Base-by-base conservation (phyloP, 2,888 invertebrate species). In the Ochropleura plecta region DNA sequence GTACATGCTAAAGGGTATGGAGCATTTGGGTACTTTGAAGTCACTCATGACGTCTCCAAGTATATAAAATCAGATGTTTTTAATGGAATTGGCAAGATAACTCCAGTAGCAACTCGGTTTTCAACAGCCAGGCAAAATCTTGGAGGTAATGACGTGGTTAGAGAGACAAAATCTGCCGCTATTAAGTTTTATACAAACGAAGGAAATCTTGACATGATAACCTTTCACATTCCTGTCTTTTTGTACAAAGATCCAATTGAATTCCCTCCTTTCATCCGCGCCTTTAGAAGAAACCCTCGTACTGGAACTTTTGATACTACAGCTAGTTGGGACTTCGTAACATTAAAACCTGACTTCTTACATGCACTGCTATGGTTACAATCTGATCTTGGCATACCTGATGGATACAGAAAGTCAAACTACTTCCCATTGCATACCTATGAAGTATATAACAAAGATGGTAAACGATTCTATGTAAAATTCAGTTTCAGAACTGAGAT, bases 1-100 rank as follows among this genome's bases (percentile, higher is more conserved):
- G 99, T 98, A 0, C 99, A 99, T 92, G 99, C 99, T 1, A 99
- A 99, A 94, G 99, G 99, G 81, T 98, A 98, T 60, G 98, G 98
- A 46, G 98, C 98, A 3, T 98, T 98, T 90, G 98, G 98, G 6
- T 98, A 98, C 89, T 98, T 98, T 87, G 97, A 98, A 93, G 98
- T 98, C 0, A 98, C 98, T 0, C 97, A 98, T 87, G 98, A 98
- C 89, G 98, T 98, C 73, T 94, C 95, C 0, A 93, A 97, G 85
- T 97, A 97, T 84, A 93, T 93, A 44, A 97, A 97, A 86, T 97
- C 97, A 0, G 96, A 96, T 73, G 89, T 97, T 0, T 97, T 97
- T 88, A 95, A 96, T 63, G 88, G 92, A 48, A 92, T 97, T 63
- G 97, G 97, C 5, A 97, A 97, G 87, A 94, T 92, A 81, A 97